Conservation (phyloP, 2,797 vertebrate species). For the Lindbergichthys nudifrons region DNA sequence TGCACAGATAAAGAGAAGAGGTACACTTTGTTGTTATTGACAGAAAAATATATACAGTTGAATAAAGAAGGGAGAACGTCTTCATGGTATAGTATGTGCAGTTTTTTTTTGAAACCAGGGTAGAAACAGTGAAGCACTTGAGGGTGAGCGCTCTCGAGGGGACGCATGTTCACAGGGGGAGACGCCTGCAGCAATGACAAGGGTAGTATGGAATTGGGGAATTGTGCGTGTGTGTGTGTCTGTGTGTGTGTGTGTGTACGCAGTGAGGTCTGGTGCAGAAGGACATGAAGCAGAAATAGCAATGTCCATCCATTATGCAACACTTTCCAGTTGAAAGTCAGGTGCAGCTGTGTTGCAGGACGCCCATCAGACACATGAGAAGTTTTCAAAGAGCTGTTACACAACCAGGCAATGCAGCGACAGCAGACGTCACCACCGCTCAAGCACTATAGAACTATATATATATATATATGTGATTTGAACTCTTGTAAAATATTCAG, state of each 20-base stretch:
- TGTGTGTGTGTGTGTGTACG: conserved; percentile 10
- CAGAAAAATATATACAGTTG: neutral
- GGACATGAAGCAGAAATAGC: conserved; percentile 73
- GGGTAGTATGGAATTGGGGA: conserved; percentile 29
- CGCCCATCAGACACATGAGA: conserved; percentile 34
- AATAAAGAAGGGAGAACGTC: neutral
- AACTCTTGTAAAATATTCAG: conserved; percentile 40
- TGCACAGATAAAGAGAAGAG: conserved; percentile 77
- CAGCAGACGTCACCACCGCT: neutral
- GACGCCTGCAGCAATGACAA: conserved; percentile 48
- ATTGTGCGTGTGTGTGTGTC: conserved; percentile 8
- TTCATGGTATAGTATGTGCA: neutral
- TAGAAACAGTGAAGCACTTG: conserved; percentile 11
- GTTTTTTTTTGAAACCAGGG: conserved; percentile 17
- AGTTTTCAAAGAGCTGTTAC: conserved; percentile 51
- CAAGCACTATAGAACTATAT: conserved; percentile 13
- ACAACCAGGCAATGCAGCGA: conserved; percentile 36
- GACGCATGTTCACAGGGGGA: conserved; percentile 43
- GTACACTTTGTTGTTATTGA: neutral
- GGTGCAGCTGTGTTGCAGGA: conserved; percentile 59
- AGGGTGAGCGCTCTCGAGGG: conserved; percentile 46
- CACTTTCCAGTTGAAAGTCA: conserved; percentile 55
- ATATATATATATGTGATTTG: neutral
- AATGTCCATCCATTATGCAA: conserved; percentile 76
- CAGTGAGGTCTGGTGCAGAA: conserved; percentile 19